These are phyloP conservation scores for Pseudorhombus dupliciocellatus DNA, from an alignment of 2,113 vertebrate species.

Conservation along the genomic window DNA sequence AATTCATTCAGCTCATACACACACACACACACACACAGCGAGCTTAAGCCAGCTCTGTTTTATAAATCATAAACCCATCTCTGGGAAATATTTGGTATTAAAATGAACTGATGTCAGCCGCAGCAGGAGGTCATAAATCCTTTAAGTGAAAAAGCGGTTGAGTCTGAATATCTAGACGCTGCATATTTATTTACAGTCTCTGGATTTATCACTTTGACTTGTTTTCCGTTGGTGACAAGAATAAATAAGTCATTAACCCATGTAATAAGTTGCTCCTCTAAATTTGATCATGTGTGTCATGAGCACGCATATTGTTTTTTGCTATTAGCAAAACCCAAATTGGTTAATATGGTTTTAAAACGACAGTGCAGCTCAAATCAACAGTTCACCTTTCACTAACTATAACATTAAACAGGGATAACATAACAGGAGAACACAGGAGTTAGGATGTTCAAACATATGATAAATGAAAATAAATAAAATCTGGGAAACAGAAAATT, in stretches of 20 bases:
- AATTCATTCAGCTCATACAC: slow-evolving; percentile 9
- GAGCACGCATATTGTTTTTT: no score
- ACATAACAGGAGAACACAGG: no score
- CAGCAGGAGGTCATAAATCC: slow-evolving; percentile 12
- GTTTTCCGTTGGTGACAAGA: neutral
- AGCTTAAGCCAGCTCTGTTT: slow-evolving; percentile 4
- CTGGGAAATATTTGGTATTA: slow-evolving; percentile 26
- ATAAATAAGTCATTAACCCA: neutral
- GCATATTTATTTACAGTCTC: slow-evolving; percentile 31
- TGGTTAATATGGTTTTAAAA: no score
- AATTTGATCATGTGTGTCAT: no score
- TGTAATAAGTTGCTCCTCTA: neutral
- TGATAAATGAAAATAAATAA: no score
- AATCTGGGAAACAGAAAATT: no score
- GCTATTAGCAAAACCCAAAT: no score
- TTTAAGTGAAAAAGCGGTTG: neutral
- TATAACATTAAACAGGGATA: no score
- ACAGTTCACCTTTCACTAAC: no score
- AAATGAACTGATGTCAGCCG: neutral
- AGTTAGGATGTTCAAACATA: no score
- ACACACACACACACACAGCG: neutral
- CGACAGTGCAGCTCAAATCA: no score
- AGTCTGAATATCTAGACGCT: slow-evolving; percentile 4
- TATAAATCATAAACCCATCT: slow-evolving; percentile 8
- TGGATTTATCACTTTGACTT: slow-evolving; percentile 26